Percentiles rank a stretch among this genome's conserved stretches.
phyloP scores from a whole-genome alignment of 2,797 vertebrate genomes.

The Naso thynnoides region DNA sequence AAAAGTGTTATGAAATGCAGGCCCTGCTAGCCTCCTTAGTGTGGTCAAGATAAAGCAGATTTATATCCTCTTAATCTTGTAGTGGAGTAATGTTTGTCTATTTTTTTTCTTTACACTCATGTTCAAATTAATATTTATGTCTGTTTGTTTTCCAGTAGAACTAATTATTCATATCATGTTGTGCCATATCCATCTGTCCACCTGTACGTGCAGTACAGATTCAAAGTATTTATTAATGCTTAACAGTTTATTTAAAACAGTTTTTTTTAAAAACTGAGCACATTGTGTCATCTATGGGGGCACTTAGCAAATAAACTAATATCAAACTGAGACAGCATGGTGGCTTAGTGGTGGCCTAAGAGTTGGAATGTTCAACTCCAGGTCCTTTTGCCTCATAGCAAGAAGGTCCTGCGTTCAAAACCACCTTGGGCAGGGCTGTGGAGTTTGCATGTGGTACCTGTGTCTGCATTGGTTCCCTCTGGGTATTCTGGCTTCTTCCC shows the following conservation, averaged over 20 bases:
- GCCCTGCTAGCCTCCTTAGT: constrained; percentile 30
- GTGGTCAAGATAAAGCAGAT: constrained; percentile 40
- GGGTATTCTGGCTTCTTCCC: too few relatives aligned
- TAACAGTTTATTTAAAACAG: background rate
- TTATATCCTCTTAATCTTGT: constrained; percentile 36
- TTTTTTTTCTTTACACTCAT: background rate
- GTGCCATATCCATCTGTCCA: background rate
- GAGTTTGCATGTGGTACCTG: too few relatives aligned
- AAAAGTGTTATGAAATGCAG: constrained; percentile 65
- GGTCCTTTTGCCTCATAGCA: too few relatives aligned
- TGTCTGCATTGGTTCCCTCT: too few relatives aligned
- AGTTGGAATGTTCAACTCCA: too few relatives aligned
- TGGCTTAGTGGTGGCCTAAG: too few relatives aligned
- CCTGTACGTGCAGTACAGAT: background rate
- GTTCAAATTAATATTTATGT: constrained; percentile 17
- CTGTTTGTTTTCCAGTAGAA: background rate
- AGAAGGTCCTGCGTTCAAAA: too few relatives aligned
- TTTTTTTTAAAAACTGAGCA: background rate
- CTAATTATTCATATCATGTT: background rate
- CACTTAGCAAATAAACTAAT: background rate
- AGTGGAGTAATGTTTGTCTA: constrained; percentile 11
- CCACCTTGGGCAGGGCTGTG: too few relatives aligned
- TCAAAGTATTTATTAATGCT: background rate
- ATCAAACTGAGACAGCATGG: too few relatives aligned
- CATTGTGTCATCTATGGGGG: background rate